Evolutionary conservation across 1,140 invertebrate species (phyloP).

Genomic region (Teleogryllus occipitalis): DNA sequence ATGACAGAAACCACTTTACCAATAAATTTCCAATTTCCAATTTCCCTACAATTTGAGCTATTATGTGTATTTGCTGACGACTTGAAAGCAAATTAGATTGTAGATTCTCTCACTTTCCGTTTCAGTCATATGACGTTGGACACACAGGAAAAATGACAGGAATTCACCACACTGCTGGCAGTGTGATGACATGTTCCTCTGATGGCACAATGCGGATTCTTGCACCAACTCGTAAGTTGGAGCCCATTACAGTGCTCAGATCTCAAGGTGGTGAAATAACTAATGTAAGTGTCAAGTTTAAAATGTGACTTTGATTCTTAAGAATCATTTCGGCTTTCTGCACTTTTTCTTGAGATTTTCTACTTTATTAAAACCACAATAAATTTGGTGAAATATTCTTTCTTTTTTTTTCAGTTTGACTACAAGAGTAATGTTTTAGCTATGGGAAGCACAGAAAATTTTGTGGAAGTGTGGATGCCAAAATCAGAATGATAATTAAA

Average conservation of each 20-base stretch:
- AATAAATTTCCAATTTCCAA: too few relatives aligned
- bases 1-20: background rate
- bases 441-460: conserved; percentile 30
- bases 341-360: background rate
- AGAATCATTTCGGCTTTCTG: background rate
- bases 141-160: conserved; percentile 30
- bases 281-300: conserved; percentile 29
- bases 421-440: conserved; percentile 35
- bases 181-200: conserved; percentile 35
- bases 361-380: background rate
- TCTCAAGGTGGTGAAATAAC: conserved; percentile 33
- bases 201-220: conserved; percentile 35
- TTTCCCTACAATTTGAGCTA: too few relatives aligned
- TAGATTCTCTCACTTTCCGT: background rate
- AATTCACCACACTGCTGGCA: conserved; percentile 31
- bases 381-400: background rate
- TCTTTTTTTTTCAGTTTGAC: conserved; percentile 30
- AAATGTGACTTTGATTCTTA: background rate
- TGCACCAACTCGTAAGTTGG: conserved; percentile 35
- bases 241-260: conserved; percentile 28
- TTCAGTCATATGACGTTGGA: conserved; percentile 21
- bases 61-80: too few relatives aligned
- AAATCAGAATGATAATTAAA: conserved; percentile 11
- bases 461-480: conserved; percentile 34
- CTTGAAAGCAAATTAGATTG: background rate